phyloP scores from a whole-genome alignment of 2,888 invertebrate genomes.

The Drosophila yooni region DNA sequence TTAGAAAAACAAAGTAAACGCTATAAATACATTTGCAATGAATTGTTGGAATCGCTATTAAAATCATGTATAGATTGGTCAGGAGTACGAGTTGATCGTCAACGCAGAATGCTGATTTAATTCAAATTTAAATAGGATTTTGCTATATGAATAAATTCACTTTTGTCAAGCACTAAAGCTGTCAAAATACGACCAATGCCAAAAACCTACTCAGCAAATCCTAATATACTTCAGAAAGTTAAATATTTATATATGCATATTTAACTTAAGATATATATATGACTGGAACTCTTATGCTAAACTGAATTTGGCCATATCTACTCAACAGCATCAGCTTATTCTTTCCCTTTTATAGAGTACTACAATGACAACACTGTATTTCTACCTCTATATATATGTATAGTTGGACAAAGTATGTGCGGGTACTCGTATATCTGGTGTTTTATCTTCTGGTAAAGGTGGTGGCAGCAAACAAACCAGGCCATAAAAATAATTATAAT shows the following conservation, averaged over 20 bases:
- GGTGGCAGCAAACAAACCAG: constrained; percentile 65
- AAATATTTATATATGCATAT: background rate
- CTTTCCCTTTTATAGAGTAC: background rate
- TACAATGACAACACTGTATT: background rate
- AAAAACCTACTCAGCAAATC: background rate
- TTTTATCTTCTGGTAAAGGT: constrained; percentile 56
- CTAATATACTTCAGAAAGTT: background rate
- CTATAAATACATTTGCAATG: constrained; percentile 44
- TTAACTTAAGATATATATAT: background rate
- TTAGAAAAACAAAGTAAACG: constrained; percentile 46
- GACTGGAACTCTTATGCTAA: background rate
- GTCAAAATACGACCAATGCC: too few species aligned
- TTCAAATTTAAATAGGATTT: background rate
- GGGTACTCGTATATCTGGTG: constrained; percentile 22
- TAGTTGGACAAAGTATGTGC: constrained; percentile 27
- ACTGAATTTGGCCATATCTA: background rate
- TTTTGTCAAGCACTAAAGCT: too few species aligned
- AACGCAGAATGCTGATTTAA: background rate
- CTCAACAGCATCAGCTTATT: background rate
- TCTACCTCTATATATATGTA: background rate
- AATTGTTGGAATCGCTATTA: constrained; percentile 3
- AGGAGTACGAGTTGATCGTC: background rate
- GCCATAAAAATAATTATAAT: constrained; percentile 76
- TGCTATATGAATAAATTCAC: background rate
- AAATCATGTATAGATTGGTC: constrained; percentile 9